Evolutionary conservation across 2,113 vertebrate genomes (phyloP).

Genomic region (Halichoeres trimaculatus): DNA sequence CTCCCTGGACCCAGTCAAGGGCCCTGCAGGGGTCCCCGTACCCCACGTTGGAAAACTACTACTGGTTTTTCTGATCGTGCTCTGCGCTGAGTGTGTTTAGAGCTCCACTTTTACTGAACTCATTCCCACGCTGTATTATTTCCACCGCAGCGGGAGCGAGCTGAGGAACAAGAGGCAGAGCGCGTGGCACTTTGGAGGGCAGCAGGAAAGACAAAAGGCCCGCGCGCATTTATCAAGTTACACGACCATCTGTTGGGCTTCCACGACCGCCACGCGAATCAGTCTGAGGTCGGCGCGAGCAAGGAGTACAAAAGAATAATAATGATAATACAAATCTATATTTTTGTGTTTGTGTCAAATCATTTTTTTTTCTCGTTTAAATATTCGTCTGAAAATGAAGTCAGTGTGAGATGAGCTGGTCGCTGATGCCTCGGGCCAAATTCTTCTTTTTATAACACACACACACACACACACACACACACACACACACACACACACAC

Average conservation of each 20-base stretch:
- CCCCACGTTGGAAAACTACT: conserved; percentile 5
- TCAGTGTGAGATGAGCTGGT: conserved; percentile 39
- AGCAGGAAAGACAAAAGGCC: conserved; percentile 53
- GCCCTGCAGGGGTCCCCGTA: conserved; percentile 27
- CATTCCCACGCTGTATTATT: conserved; percentile 38
- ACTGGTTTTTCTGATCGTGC: conserved; percentile 7
- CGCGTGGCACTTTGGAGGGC: conserved; percentile 51
- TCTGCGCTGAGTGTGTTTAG: conserved; percentile 6
- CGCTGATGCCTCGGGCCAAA: conserved; percentile 37
- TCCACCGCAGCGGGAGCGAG: conserved; percentile 35
- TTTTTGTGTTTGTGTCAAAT: not conserved
- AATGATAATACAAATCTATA: not conserved
- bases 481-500: not conserved
- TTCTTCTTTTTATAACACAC: conserved; percentile 1
- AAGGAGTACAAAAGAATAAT: not conserved
- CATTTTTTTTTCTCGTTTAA: no score
- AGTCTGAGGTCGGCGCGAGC: conserved; percentile 59
- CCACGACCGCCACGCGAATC: conserved; percentile 65
- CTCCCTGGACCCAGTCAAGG: not conserved
- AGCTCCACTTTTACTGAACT: conserved; percentile 27
- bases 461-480: not conserved
- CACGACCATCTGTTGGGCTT: conserved; percentile 70
- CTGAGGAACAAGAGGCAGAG: conserved; percentile 33
- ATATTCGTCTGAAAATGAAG: conserved; percentile 36
- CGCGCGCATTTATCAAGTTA: conserved; percentile 78